Percentiles rank a stretch among this genome's conserved stretches.
Evolutionary conservation across 2,797 vertebrate species (phyloP).

Genomic region (Eulemur mongoz): DNA sequence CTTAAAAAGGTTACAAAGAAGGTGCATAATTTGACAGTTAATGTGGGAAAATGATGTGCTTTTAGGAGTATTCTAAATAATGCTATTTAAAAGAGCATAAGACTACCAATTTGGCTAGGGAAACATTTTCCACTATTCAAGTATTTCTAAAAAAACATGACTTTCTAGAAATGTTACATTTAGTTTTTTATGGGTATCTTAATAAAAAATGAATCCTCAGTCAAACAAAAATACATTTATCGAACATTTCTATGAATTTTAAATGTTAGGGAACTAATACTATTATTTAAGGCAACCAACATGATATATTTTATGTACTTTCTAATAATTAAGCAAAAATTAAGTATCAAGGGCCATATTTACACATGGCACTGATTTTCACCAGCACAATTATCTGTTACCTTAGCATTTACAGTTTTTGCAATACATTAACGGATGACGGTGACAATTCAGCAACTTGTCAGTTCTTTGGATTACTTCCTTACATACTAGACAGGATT

Average conservation of each 20-base stretch:
- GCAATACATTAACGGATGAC: neutral
- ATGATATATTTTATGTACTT: neutral
- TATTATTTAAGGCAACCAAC: slow-evolving; percentile 46
- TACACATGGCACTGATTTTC: neutral
- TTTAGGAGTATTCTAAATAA: slow-evolving; percentile 23
- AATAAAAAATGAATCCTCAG: slow-evolving; percentile 70
- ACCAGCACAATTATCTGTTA: neutral
- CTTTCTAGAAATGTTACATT: slow-evolving; percentile 34
- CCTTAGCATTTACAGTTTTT: neutral
- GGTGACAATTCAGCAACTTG: neutral
- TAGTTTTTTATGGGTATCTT: slow-evolving; percentile 53
- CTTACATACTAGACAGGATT: neutral
- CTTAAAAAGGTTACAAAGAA: slow-evolving; percentile 32
- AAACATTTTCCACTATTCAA: slow-evolving; percentile 45
- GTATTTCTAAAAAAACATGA: slow-evolving; percentile 38
- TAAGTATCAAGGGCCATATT: neutral
- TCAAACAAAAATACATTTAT: slow-evolving; percentile 62
- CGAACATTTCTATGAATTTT: slow-evolving; percentile 75
- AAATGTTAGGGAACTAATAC: slow-evolving; percentile 59
- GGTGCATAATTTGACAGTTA: neutral
- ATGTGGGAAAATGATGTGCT: neutral
- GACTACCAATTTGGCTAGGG: neutral
- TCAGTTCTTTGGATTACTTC: neutral
- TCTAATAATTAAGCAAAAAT: slow-evolving; percentile 55
- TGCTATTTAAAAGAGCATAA: neutral